A percentile compares a stretch with the other conserved stretches of the same genome.
Evolutionary conservation across 2,888 invertebrate species (phyloP).

Genomic region (Cheilosia vulpina): DNA sequence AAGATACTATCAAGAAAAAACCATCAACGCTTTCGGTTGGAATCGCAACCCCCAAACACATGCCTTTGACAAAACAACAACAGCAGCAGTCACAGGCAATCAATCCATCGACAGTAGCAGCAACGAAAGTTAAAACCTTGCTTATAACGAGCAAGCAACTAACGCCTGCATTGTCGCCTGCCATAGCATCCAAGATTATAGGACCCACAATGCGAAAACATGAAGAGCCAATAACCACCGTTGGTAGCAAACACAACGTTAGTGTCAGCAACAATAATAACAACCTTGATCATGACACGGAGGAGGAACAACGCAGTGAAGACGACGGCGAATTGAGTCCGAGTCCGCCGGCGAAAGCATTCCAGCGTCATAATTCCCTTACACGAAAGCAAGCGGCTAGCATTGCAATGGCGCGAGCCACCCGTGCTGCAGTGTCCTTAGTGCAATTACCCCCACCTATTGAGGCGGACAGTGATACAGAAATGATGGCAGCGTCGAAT

Average conservation of each 20-base stretch:
- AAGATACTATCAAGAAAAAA: slow-evolving; percentile 83
- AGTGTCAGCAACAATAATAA: slow-evolving; percentile 60
- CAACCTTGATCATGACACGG: slow-evolving; percentile 76
- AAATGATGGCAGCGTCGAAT: slow-evolving; percentile 80
- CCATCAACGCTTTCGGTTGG: slow-evolving; percentile 73
- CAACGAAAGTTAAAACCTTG: slow-evolving; percentile 65
- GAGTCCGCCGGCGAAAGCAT: slow-evolving; percentile 84
- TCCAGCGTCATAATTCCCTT: slow-evolving; percentile 87
- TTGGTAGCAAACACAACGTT: slow-evolving; percentile 67
- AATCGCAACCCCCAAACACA: slow-evolving; percentile 76
- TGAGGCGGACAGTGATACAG: slow-evolving; percentile 88
- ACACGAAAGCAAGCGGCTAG: slow-evolving; percentile 86
- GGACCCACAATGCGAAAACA: slow-evolving; percentile 59
- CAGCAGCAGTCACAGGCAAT: slow-evolving; percentile 58
- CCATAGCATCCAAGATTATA: slow-evolving; percentile 50
- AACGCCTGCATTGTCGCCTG: slow-evolving; percentile 56
- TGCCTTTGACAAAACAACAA: slow-evolving; percentile 76
- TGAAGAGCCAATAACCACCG: slow-evolving; percentile 68
- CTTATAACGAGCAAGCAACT: slow-evolving; percentile 67
- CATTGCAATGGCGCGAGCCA: slow-evolving; percentile 85
- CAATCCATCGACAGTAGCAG: slow-evolving; percentile 69
- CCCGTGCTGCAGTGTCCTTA: slow-evolving; percentile 89
- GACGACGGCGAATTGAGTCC: slow-evolving; percentile 83
- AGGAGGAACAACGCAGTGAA: slow-evolving; percentile 82
- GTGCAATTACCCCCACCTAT: slow-evolving; percentile 92